These are phyloP conservation scores for Albula goreensis DNA, from an alignment of 2,113 vertebrate species.

Conservation along the genomic window DNA sequence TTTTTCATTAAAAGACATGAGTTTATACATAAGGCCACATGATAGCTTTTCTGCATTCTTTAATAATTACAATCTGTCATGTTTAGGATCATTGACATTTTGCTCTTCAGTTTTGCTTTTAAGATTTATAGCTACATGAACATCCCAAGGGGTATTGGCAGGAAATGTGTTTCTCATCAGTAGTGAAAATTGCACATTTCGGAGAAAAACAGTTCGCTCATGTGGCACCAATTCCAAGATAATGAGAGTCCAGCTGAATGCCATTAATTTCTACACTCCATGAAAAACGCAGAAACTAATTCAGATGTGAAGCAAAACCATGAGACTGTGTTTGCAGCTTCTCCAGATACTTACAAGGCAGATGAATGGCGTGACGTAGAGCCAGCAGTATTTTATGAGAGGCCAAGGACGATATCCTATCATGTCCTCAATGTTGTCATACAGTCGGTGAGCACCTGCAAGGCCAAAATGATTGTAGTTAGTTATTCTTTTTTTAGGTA, in stretches of 20 bases:
- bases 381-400: slow-evolving; percentile 88
- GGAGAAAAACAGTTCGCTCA: neutral
- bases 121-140: no score
- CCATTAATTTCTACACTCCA: neutral
- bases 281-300: neutral
- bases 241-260: neutral
- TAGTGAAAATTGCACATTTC: no score
- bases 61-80: no score
- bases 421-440: slow-evolving; percentile 91
- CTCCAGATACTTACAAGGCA: slow-evolving; percentile 77
- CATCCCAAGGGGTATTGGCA: no score
- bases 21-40: no score
- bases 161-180: no score
- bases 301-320: neutral
- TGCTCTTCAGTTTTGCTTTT: no score
- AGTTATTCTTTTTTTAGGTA: neutral
- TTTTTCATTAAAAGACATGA: no score
- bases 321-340: neutral
- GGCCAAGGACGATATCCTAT: slow-evolving; percentile 87
- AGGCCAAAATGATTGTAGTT: slow-evolving; percentile 21
- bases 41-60: no score
- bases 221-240: neutral
- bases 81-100: no score
- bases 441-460: slow-evolving; percentile 81
- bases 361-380: slow-evolving; percentile 80